Evolutionary conservation across 1,140 invertebrate species (phyloP).

Genomic region (Euura lappo): DNA sequence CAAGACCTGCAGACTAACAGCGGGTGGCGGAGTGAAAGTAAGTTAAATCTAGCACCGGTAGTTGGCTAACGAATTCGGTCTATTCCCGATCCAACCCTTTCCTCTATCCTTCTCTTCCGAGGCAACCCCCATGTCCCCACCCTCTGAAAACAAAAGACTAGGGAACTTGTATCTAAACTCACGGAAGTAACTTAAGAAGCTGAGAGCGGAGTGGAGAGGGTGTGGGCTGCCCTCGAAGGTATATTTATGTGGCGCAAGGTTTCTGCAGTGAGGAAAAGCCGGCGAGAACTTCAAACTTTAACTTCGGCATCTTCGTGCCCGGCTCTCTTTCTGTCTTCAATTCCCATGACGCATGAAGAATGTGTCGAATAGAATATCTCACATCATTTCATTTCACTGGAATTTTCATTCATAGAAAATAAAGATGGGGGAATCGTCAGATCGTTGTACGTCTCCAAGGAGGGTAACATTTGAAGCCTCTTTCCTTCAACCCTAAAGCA

Average conservation of each 20-base stretch:
- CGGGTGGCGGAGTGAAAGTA: not conserved
- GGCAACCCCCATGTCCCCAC: constrained; percentile 13
- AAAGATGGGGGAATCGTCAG: no score
- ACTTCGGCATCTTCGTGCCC: constrained; percentile 26
- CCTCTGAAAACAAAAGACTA: constrained; percentile 35
- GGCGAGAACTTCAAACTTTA: constrained; percentile 52
- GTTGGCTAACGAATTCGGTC: constrained; percentile 37
- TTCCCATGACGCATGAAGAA: no score
- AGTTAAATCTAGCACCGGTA: not conserved
- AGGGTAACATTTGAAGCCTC: no score
- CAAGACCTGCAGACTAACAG: not conserved
- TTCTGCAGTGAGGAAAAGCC: constrained; percentile 36
- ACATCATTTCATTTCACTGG: no score
- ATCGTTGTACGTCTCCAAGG: no score
- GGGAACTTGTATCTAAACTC: constrained; percentile 40
- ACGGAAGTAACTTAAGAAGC: constrained; percentile 9
- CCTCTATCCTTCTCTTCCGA: not conserved
- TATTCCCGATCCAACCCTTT: constrained; percentile 25
- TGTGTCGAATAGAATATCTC: no score
- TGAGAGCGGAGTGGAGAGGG: not conserved
- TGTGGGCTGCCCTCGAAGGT: constrained; percentile 31
- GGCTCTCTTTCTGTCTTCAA: no score
- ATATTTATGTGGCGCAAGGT: constrained; percentile 40
- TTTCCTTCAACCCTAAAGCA: no score
- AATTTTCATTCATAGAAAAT: no score